Evolutionary conservation across 1,140 invertebrate species (phyloP), one percentile per base, ranked within the genome.

Genomic region (Dreissena polymorpha): DNA sequence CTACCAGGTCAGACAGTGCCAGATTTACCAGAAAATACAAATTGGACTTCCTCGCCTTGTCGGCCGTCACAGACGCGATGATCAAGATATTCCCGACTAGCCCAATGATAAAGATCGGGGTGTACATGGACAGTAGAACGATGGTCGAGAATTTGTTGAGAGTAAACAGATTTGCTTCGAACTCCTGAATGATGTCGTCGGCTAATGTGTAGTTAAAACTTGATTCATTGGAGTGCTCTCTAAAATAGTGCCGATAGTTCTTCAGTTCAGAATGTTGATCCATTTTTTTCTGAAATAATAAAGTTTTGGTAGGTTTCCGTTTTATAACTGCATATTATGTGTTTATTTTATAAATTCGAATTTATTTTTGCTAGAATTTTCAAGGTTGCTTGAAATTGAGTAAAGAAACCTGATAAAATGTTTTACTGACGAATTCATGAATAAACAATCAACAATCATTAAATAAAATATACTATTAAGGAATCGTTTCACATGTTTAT

Each of bases 21-120:
- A 90, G 81, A 68, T 89, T 90, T 13, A 88, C 63, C 71, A 90
- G 68, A 75, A 88, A 90, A 60, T 85, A 83, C 55, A 89, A 81
- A 57, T 86, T 86, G n/a, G 85, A 75, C 72, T 86, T 86, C 63
- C 84, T 83, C 8, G 72, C 67, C 55, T 73, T 86, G 53, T 88
- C 78, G 18, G 75, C 53, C 8, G 77, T 16, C 53, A 88, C 70
- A 6, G 86, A 83, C 29, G 77, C 70, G 14, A 90, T 85, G 21
- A 89, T 85, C 50, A 90, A 73, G n/a, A 88, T 64, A 73, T 90
- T 90, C 0, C 87, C 89, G n/a, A 85, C 16, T 8, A 90, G 84
- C 7, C 86, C 88, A 14, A 88, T 55, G 16, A 88, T 63, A 57
- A 89, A 88, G 13, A 86, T 87, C 12, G 87, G 88, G 7, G 79